Evolutionary conservation across 2,113 vertebrate species (phyloP), one percentile per base, ranked within the genome.

Genomic region (Solenodon paradoxus): DNA sequence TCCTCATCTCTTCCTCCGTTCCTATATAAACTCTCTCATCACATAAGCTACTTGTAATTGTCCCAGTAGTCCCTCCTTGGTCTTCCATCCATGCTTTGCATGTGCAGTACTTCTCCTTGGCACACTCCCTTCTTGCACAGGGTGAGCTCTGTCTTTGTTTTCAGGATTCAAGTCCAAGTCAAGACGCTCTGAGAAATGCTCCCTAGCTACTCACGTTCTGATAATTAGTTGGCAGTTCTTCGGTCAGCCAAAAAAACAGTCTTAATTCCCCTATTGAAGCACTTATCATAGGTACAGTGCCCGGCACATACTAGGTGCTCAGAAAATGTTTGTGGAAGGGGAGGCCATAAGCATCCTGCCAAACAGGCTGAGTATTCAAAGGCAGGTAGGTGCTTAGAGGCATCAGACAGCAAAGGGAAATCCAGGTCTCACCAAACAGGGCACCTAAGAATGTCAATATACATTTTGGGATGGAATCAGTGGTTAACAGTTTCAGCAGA

Each of bases 121-220:
- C 12, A 51, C 1, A 4, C 10, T n/a, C 2, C 45, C 35, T 12
- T 61, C 59, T 24, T 2, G n/a, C 3, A 17, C 9, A 7, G 0
- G 8, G 42, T 9, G 11, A 83, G 9, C 32, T 88, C 22, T 32
- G 51, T n/a, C 35, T 90, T 64, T 63, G 40, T 71, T 64, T 57
- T 84, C 38, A 88, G 38, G 13, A 74, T 59, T 68, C 19, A 86
- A 57, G 42, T 91, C 45, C 30, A 77, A 77, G 75, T 82, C 61
- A 64, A 38, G n/a, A 69, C 49, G 59, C 49, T 74, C 68, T 85
- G n/a, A 95, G 91, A 92, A 66, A 71, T 40, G 35, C 32, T 51
- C 74, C 24, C 30, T 20, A 55, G 42, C 42, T 35, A 51, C 5
- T 10, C 15, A 22, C 26, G 15, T 38, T 15, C 55, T 7, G 32